Conservation (phyloP, 2,888 invertebrate species). For the Alcis repandata region DNA sequence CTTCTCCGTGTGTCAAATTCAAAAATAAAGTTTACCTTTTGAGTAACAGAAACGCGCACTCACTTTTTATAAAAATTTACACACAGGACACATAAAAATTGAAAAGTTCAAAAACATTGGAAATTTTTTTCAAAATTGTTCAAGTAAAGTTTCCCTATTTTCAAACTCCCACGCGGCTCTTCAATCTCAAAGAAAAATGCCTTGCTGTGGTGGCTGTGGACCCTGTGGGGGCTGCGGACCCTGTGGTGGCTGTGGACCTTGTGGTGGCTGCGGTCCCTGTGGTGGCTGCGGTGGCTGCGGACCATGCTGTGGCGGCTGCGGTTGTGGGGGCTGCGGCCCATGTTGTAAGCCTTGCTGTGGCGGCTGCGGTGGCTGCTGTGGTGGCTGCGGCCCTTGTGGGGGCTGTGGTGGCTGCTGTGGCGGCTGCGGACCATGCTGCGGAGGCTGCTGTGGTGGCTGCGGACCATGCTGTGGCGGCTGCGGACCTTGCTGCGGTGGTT, state of each 20-base stretch:
- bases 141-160: slow-evolving; percentile 43
- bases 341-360: slow-evolving; percentile 27
- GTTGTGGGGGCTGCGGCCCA: slow-evolving; percentile 20
- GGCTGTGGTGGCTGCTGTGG: slow-evolving; percentile 37
- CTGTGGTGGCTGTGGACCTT: slow-evolving; percentile 30
- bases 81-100: slow-evolving; percentile 55
- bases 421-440: slow-evolving; percentile 32
- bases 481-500: slow-evolving; percentile 29
- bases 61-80: slow-evolving; percentile 59
- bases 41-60: slow-evolving; percentile 26
- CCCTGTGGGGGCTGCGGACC: slow-evolving; percentile 39
- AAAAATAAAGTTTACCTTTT: slow-evolving; percentile 25
- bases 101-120: slow-evolving; percentile 44
- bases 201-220: slow-evolving; percentile 48
- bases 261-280: slow-evolving; percentile 29
- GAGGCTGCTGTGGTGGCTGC: slow-evolving; percentile 21
- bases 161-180: slow-evolving; percentile 43
- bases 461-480: slow-evolving; percentile 31
- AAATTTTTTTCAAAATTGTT: slow-evolving; percentile 51
- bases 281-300: slow-evolving; percentile 32
- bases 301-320: slow-evolving; percentile 25
- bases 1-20: neutral
- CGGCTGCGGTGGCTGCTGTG: slow-evolving; percentile 19
- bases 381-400: slow-evolving; percentile 33
- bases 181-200: slow-evolving; percentile 43